A percentile compares a stretch with the other conserved stretches of the same genome.
Conservation (phyloP, 2,113 vertebrate genomes). For the Megatriorchis doriae region DNA sequence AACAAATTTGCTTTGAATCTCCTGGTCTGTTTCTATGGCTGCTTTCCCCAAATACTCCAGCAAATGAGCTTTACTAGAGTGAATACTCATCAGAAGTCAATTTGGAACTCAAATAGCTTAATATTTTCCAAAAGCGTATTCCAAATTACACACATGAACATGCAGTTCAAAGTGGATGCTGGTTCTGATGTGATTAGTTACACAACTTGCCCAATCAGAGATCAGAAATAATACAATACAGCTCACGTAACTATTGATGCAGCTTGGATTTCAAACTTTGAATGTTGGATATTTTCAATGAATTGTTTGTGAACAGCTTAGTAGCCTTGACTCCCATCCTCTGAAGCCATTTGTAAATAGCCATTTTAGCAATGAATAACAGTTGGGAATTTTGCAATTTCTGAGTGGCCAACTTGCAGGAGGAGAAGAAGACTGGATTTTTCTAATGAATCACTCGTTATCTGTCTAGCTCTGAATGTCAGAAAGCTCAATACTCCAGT, state of each 20-base stretch:
- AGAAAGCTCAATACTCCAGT: constrained; percentile 47
- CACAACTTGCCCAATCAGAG: not conserved
- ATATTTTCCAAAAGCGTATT: constrained; percentile 55
- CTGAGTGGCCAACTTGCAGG: not conserved
- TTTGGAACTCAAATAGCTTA: constrained; percentile 60
- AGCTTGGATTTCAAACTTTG: not conserved
- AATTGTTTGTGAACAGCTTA: not conserved
- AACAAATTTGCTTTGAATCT: constrained; percentile 65
- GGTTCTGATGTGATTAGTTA: constrained; percentile 47
- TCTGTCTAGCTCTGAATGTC: not conserved
- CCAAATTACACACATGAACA: constrained; percentile 58
- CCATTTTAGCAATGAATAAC: not conserved
- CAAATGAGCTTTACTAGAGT: constrained; percentile 52
- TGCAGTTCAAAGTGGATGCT: constrained; percentile 29
- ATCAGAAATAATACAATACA: not conserved
- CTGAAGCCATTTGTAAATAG: not conserved
- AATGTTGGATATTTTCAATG: not conserved
- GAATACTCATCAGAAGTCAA: constrained; percentile 64
- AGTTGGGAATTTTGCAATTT: not conserved
- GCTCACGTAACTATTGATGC: not conserved
- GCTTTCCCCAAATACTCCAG: constrained; percentile 54
- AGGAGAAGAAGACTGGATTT: not conserved
- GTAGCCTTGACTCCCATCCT: not conserved
- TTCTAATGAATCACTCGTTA: not conserved
- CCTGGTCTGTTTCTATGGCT: constrained; percentile 49